A percentile compares a stretch with the other conserved stretches of the same genome.
Evolutionary conservation across 2,797 vertebrate species (phyloP).

Genomic region (Odontamblyopus rebecca): DNA sequence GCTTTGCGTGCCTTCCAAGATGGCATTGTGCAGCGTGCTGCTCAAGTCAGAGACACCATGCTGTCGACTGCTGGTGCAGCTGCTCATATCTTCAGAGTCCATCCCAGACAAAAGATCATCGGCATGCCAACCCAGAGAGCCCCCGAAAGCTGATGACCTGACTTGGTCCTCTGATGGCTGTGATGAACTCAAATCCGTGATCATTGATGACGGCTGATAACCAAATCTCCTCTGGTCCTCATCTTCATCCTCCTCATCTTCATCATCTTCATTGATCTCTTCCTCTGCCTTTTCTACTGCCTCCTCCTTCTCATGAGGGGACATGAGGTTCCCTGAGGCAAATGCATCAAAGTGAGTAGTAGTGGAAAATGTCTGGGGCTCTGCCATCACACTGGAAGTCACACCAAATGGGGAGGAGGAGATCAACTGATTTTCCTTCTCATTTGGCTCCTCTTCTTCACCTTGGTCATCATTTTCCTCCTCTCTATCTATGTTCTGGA

Average conservation of each 20-base stretch:
- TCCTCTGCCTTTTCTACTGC: conserved; percentile 82
- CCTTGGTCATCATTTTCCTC: conserved; percentile 36
- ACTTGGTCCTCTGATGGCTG: conserved; percentile 65
- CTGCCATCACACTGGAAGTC: conserved; percentile 32
- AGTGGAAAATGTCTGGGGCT: conserved; percentile 41
- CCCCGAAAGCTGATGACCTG: conserved; percentile 46
- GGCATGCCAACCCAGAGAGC: conserved; percentile 56
- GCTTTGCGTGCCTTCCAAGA: conserved; percentile 74
- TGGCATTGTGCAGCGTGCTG: conserved; percentile 67
- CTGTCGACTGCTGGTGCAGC: conserved; percentile 72
- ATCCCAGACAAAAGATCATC: conserved; percentile 70
- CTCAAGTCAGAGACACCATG: conserved; percentile 71
- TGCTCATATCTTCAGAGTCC: conserved; percentile 74
- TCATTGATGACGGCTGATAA: conserved; percentile 59
- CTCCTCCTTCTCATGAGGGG: conserved; percentile 70
- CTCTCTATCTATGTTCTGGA: conserved; percentile 29
- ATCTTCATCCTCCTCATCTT: conserved; percentile 73
- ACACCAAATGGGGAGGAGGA: conserved; percentile 33
- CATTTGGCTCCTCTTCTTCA: conserved; percentile 33
- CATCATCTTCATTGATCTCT: conserved; percentile 80
- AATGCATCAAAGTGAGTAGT: conserved; percentile 46
- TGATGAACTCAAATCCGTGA: conserved; percentile 64
- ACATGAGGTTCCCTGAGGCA: conserved; percentile 42
- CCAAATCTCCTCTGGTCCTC: conserved; percentile 68
- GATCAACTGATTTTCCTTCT: conserved; percentile 55